Percentiles rank a stretch among this genome's conserved stretches.
Evolutionary conservation across 2,113 vertebrate species (phyloP).

Genomic region (Psephotus haematonotus): DNA sequence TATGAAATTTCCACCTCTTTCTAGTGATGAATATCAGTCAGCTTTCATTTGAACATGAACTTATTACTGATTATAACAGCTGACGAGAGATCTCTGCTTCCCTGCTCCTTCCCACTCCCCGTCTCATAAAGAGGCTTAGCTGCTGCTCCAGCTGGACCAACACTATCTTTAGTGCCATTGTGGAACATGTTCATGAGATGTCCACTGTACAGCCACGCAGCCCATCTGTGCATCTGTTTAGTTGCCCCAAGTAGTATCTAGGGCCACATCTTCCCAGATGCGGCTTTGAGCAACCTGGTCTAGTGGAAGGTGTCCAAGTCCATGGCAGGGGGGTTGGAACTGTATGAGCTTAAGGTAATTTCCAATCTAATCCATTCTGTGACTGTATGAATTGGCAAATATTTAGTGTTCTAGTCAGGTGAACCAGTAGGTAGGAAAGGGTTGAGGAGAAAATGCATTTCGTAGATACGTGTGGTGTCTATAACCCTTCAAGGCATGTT

Average conservation of each 20-base stretch:
- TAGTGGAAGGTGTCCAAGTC: neutral
- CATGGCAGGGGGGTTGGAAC: neutral
- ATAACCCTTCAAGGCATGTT: neutral
- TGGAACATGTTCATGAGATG: neutral
- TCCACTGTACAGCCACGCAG: neutral
- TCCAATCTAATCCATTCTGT: neutral
- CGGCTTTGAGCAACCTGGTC: neutral
- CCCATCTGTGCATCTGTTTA: neutral
- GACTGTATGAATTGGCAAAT: neutral
- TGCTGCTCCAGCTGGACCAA: slow-evolving; percentile 20
- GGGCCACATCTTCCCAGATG: neutral
- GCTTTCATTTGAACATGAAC: slow-evolving; percentile 19
- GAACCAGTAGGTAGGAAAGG: neutral
- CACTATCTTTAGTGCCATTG: neutral
- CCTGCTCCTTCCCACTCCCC: neutral
- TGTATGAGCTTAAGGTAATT: neutral
- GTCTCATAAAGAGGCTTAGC: neutral
- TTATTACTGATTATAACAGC: slow-evolving; percentile 22
- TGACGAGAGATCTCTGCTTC: neutral
- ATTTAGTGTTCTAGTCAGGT: neutral
- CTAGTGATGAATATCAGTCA: neutral
- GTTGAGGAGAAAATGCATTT: neutral
- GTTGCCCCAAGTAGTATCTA: neutral
- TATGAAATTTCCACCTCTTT: neutral
- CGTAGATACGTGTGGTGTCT: neutral